phyloP scores from a whole-genome alignment of 2,797 vertebrate species.

The Buceros bicornis region DNA sequence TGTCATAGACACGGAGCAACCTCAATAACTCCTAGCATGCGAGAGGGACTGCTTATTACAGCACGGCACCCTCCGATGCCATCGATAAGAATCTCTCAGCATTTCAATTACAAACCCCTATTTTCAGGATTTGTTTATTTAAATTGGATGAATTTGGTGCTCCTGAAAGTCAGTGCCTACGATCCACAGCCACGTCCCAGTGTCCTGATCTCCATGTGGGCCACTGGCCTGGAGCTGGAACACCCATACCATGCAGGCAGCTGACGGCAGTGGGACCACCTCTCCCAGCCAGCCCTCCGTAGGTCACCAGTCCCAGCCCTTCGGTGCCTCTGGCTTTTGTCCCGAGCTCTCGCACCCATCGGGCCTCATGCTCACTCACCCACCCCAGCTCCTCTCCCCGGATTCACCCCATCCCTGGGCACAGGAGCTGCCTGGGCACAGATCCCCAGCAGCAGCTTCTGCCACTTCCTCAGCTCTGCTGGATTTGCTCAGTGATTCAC shows the following conservation, averaged over 20 bases:
- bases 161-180: background rate
- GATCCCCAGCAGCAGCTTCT: background rate
- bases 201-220: background rate
- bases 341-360: background rate
- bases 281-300: rapidly evolving
- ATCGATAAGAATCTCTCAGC: constrained; percentile 32
- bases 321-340: no score
- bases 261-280: background rate
- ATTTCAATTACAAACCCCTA: constrained; percentile 15
- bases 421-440: background rate
- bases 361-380: background rate
- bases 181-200: background rate
- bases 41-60: constrained; percentile 30
- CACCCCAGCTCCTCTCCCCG: background rate
- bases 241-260: background rate
- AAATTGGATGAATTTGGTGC: constrained; percentile 16
- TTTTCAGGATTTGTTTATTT: constrained; percentile 60
- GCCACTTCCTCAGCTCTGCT: background rate
- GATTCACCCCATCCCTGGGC: rapidly evolving
- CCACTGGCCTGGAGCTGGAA: background rate
- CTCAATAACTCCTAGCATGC: constrained; percentile 54
- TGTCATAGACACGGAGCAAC: constrained; percentile 61
- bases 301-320: background rate
- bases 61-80: background rate
- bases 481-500: background rate